Conservation (phyloP, 92 coral and sea anemone genomes). For the Epizoanthus scotinus region DNA sequence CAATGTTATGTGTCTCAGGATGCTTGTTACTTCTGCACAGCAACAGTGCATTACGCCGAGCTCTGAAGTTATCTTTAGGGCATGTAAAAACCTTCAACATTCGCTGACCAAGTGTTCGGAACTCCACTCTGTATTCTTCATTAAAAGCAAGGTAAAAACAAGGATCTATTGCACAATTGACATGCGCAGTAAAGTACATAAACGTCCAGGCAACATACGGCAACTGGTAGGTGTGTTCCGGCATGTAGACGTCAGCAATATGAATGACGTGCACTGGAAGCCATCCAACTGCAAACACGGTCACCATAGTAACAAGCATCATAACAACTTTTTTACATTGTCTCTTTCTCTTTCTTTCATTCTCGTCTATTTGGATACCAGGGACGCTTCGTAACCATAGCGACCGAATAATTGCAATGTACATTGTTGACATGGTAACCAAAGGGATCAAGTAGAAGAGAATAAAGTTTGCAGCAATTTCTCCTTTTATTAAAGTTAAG, state of each 20-base stretch:
- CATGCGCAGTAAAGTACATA: not conserved
- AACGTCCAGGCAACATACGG: not conserved
- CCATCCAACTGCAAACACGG: slow-evolving; percentile 23
- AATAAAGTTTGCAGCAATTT: not conserved
- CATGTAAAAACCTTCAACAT: not conserved
- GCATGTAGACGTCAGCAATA: not conserved
- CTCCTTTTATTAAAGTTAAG: not conserved
- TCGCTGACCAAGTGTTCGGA: slow-evolving; percentile 2
- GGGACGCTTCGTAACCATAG: slow-evolving; percentile 10
- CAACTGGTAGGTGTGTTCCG: not conserved
- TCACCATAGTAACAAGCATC: slow-evolving; percentile 27
- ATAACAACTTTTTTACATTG: slow-evolving; percentile 5
- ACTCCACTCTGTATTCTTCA: not conserved
- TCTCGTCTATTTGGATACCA: not conserved
- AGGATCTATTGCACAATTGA: not conserved
- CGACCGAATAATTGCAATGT: slow-evolving; percentile 13
- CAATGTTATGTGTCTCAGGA: not conserved
- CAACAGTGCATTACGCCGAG: not conserved
- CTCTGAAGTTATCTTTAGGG: not conserved
- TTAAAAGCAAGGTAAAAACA: slow-evolving; percentile 12
- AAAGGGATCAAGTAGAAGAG: not conserved
- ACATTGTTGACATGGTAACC: slow-evolving; percentile 3
- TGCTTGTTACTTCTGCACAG: not conserved
- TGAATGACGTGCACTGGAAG: slow-evolving; percentile 17
- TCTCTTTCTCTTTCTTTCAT: slow-evolving; percentile 11